Evolutionary conservation across 2,888 invertebrate species (phyloP), one percentile per base, ranked within the genome.

Genomic region (Drosophila fungiperda): DNA sequence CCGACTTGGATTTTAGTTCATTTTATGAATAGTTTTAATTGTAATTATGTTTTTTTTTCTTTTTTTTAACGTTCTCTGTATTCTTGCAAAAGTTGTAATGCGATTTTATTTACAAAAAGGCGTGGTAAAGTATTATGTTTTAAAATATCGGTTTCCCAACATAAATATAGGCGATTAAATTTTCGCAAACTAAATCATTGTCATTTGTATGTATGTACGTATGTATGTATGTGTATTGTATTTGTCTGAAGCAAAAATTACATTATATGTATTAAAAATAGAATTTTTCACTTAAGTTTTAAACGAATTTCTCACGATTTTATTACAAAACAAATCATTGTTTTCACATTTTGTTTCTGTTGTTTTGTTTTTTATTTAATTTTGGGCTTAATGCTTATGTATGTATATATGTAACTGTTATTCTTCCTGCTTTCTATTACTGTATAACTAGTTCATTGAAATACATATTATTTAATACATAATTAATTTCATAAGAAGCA

Each of bases 51-150:
- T 23, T 23, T 45, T 42, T 40, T 20, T 17, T 20, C 9, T n/a
- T 52, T 5, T 8, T 67, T 76, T 64, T 72, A 52, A 67, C 67
- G 66, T 64, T 45, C 45, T 62, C 58, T 73, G 58, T 61, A 50
- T 42, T 54, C 36, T 65, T 60, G 67, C 61, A 65, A 76, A 76
- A 71, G 54, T 40, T 61, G 3, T 35, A 63, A 54, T 83, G 73
- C 62, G 76, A 70, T 73, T 80, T 81, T 89, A 89, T 89, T 90
- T 89, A 89, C 89, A 89, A 85, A 90, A 89, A 87, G 87, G 73
- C 81, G 58, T 87, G 57, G 78, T 69, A 23, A 62, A 42, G 35
- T 59, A 62, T 38, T 42, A 48, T 35, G 62, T 50, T 52, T 29
- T 60, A 33, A 78, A 74, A 50, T 45, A 38, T 71, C 52, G 23